Conservation (phyloP, 30 jellyfish, hydroid and myxozoan species). For the Haliclystus octoradiatus region DNA sequence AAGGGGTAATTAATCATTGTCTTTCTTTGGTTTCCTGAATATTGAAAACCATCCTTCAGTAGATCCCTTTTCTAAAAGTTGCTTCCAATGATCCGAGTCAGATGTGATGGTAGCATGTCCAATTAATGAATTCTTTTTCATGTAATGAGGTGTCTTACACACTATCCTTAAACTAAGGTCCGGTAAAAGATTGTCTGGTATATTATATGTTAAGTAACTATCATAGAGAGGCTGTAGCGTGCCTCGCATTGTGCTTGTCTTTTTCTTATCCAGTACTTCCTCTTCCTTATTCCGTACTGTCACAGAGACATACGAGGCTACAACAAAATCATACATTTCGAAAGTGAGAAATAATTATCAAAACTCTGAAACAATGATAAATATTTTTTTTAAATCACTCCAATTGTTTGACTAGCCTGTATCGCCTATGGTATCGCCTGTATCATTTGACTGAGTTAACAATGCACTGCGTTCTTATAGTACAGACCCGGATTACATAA, state of each 20-base stretch:
- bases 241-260: conserved; percentile 46
- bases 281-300: conserved; percentile 50
- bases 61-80: conserved; percentile 32
- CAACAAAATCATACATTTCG: neutral
- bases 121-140: conserved; percentile 37
- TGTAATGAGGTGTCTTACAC: conserved; percentile 29
- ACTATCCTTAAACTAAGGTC: conserved; percentile 41
- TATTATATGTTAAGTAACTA: conserved; percentile 17
- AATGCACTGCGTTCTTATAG: too few species aligned
- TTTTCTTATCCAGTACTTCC: conserved; percentile 41
- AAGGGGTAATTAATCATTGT: too few species aligned
- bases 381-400: neutral
- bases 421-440: too few species aligned
- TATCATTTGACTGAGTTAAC: too few species aligned
- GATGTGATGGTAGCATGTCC: conserved; percentile 31
- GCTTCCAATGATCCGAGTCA: conserved; percentile 57
- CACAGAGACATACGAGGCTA: conserved; percentile 72
- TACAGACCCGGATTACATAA: too few species aligned
- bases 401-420: too few species aligned
- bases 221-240: conserved; percentile 62
- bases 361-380: neutral
- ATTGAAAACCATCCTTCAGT: conserved; percentile 74
- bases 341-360: neutral
- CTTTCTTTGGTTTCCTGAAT: conserved; percentile 43
- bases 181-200: conserved; percentile 75